Percentiles rank a stretch among this genome's conserved stretches.
phyloP scores from a whole-genome alignment of 2,113 vertebrate species.

The Echinops telfairi region DNA sequence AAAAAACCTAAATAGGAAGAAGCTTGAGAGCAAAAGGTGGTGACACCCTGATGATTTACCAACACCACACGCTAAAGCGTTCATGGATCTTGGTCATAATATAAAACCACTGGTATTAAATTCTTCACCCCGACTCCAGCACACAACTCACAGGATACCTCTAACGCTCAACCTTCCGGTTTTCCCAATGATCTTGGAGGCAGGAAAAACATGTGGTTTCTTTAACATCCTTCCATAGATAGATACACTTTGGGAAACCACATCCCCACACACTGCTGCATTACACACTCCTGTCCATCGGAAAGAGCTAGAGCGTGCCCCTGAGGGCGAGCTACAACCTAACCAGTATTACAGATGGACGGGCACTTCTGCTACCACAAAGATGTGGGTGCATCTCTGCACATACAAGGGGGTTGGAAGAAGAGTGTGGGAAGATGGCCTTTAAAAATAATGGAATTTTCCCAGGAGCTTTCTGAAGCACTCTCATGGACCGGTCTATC shows the following conservation, averaged over 20 bases:
- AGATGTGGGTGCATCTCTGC: background rate
- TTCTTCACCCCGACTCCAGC: background rate
- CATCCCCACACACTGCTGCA: background rate
- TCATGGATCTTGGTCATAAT: background rate
- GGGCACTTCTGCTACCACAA: background rate
- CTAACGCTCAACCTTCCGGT: background rate
- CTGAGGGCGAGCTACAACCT: background rate
- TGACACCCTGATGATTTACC: background rate
- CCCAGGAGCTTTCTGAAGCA: too few species aligned
- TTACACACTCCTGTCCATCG: fast-evolving
- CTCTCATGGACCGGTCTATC: too few species aligned
- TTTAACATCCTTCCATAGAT: background rate
- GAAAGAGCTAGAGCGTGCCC: fast-evolving
- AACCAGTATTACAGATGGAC: background rate
- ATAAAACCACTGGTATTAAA: background rate
- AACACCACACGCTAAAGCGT: background rate
- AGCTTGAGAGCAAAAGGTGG: background rate
- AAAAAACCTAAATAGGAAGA: background rate
- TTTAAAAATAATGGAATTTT: too few species aligned
- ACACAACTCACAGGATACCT: background rate
- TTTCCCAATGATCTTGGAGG: background rate
- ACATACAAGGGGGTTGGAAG: background rate
- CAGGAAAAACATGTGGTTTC: background rate
- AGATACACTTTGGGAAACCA: background rate
- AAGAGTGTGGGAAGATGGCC: too few species aligned